These are phyloP conservation scores for Apodemia mormo DNA, from an alignment of 2,888 invertebrate species.

Conservation along the genomic window DNA sequence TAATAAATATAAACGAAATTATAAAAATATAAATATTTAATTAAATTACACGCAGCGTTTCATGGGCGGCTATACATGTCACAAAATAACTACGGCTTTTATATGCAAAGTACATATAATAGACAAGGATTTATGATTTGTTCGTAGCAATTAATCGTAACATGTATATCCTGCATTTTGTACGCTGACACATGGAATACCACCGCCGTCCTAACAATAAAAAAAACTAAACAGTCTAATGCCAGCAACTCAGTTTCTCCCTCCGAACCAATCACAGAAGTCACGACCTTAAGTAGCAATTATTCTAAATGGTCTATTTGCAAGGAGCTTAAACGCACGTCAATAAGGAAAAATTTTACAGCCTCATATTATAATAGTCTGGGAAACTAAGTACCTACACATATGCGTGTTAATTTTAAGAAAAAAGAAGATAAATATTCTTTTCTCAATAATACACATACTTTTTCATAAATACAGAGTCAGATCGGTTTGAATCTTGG, in stretches of 20 bases:
- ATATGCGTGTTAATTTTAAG: too few relatives aligned
- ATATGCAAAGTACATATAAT: neutral
- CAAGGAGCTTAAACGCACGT: conserved; percentile 6
- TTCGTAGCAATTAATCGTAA: neutral
- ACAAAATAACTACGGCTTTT: neutral
- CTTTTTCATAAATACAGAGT: too few relatives aligned
- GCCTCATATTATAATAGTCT: too few relatives aligned
- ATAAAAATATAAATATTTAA: conserved; percentile 25
- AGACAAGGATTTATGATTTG: neutral
- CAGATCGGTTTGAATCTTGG: too few relatives aligned
- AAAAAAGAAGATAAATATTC: too few relatives aligned
- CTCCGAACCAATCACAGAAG: conserved; percentile 30
- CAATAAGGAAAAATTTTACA: too few relatives aligned
- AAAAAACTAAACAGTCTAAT: conserved; percentile 24
- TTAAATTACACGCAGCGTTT: neutral
- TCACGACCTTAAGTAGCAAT: conserved; percentile 29
- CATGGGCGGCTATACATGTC: too few relatives aligned
- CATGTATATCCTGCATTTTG: neutral
- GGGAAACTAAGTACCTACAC: too few relatives aligned
- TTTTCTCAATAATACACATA: too few relatives aligned
- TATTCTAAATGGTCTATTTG: conserved; percentile 22
- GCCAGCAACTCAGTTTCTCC: conserved; percentile 21
- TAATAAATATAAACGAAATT: conserved; percentile 23
- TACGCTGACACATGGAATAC: conserved; percentile 10
- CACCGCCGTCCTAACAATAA: neutral